These are phyloP conservation scores for Porites rus DNA, from an alignment of 92 coral and sea anemone species.

Conservation along the genomic window DNA sequence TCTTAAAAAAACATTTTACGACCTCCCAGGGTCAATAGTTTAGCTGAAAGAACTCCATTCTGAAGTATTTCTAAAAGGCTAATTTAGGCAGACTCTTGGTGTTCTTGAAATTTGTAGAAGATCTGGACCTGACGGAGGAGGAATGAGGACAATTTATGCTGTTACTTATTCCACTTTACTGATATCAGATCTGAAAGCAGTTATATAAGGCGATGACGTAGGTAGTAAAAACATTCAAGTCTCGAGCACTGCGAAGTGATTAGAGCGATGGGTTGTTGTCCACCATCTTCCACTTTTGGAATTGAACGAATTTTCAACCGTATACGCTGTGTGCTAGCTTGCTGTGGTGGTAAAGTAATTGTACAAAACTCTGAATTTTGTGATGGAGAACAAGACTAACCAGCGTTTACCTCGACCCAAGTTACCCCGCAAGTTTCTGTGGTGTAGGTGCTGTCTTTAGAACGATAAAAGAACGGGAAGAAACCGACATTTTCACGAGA, in stretches of 20 bases:
- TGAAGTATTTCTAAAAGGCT: neutral
- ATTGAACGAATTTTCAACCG: neutral
- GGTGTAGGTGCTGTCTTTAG: too few relatives aligned
- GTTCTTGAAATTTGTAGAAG: neutral
- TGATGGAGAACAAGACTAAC: conserved; percentile 13
- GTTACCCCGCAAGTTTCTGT: neutral
- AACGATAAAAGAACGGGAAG: too few relatives aligned
- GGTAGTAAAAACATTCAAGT: too few relatives aligned
- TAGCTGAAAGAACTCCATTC: neutral
- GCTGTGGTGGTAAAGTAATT: neutral
- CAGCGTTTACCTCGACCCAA: neutral
- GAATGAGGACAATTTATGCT: too few relatives aligned
- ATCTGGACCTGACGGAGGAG: neutral
- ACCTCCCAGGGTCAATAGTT: neutral
- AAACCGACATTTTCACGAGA: too few relatives aligned
- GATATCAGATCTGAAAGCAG: too few relatives aligned
- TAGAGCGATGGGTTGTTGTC: too few relatives aligned
- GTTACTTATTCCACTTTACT: too few relatives aligned
- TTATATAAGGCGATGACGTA: too few relatives aligned
- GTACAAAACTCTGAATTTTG: neutral
- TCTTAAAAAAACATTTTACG: neutral
- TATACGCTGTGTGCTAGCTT: neutral
- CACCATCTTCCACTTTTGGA: too few relatives aligned
- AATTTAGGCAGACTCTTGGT: neutral
- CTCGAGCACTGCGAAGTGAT: too few relatives aligned